phyloP scores from a whole-genome alignment of 64 coral and sea anemone genomes.

The Pocillopora damicornis region DNA sequence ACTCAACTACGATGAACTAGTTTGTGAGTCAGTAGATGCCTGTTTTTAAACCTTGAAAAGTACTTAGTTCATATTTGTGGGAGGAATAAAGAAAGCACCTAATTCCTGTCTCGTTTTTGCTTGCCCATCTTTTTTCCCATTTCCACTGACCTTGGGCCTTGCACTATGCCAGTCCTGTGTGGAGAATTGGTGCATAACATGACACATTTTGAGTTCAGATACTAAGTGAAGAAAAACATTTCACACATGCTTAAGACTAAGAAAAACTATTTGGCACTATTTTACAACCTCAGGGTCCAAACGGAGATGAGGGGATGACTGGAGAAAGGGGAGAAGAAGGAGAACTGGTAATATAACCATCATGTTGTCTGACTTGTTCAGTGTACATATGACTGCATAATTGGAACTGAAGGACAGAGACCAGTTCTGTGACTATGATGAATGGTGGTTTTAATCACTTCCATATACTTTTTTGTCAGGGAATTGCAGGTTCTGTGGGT shows the following conservation, averaged over 20 bases:
- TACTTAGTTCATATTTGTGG: no score
- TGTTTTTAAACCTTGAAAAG: no score
- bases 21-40: no score
- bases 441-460: not conserved
- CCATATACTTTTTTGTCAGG: not conserved
- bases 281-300: conserved; percentile 40
- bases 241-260: no score
- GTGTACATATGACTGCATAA: not conserved
- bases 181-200: not conserved
- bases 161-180: no score
- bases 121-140: no score
- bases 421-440: not conserved
- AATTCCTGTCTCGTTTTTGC: no score
- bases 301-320: conserved; percentile 19
- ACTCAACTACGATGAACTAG: no score
- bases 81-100: no score
- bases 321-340: conserved; percentile 40
- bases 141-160: no score
- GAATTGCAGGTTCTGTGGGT: conserved; percentile 18
- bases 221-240: not conserved
- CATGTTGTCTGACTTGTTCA: not conserved
- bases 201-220: no score
- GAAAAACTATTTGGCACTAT: not conserved
- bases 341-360: conserved; percentile 8
- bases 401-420: not conserved